These are phyloP conservation scores for Taphrorychus bicolor DNA, from an alignment of 2,888 invertebrate genomes.

Conservation along the genomic window DNA sequence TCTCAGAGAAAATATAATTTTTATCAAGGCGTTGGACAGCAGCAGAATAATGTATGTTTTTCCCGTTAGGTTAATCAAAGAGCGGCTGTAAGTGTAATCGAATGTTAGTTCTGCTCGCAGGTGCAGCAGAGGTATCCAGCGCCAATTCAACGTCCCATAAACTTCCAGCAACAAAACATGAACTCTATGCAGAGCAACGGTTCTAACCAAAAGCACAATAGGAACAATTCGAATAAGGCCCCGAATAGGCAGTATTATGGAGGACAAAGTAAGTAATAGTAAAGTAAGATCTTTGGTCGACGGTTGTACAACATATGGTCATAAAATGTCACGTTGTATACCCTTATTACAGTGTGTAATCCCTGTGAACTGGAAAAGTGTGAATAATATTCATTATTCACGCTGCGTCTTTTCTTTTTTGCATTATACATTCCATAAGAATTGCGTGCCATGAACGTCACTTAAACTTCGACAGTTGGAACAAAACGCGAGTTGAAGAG, in stretches of 20 bases:
- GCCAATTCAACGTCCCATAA: slow-evolving; percentile 65
- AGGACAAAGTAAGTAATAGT: slow-evolving; percentile 60
- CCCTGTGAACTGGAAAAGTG: too few species aligned
- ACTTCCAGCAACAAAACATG: slow-evolving; percentile 58
- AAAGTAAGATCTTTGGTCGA: too few species aligned
- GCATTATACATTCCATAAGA: too few species aligned
- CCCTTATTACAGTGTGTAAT: too few species aligned
- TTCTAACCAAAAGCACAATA: slow-evolving; percentile 57
- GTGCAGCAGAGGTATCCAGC: slow-evolving; percentile 60
- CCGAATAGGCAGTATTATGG: slow-evolving; percentile 63
- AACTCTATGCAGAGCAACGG: slow-evolving; percentile 47
- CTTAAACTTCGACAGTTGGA: too few species aligned
- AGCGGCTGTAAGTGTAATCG: neutral
- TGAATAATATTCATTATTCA: too few species aligned
- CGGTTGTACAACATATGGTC: too few species aligned
- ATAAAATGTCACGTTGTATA: too few species aligned
- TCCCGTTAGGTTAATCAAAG: slow-evolving; percentile 14
- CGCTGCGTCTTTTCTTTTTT: too few species aligned
- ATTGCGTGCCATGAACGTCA: too few species aligned
- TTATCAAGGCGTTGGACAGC: slow-evolving; percentile 63
- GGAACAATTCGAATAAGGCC: slow-evolving; percentile 56
- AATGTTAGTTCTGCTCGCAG: slow-evolving; percentile 37
- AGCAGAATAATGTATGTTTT: slow-evolving; percentile 57
- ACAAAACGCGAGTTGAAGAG: too few species aligned
- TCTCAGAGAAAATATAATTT: slow-evolving; percentile 64